Evolutionary conservation across 2,888 invertebrate genomes (phyloP).

Genomic region (Melipona beecheii): DNA sequence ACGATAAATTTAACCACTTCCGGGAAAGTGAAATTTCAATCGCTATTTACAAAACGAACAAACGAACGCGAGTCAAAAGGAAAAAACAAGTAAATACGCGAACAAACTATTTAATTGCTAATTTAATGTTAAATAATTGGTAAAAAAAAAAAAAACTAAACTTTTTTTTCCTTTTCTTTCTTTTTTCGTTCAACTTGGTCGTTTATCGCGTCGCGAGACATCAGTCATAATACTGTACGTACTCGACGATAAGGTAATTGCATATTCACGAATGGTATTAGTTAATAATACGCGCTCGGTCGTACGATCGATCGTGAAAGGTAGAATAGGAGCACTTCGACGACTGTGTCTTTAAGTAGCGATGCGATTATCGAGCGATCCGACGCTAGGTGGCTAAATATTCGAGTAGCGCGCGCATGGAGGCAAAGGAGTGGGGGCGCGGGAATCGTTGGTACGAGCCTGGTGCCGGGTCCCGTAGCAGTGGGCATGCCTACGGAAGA

Average conservation of each 20-base stretch:
- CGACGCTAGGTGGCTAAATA: slow-evolving; percentile 28
- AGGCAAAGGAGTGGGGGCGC: slow-evolving; percentile 43
- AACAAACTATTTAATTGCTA: neutral
- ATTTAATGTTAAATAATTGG: neutral
- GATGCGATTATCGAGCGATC: slow-evolving; percentile 49
- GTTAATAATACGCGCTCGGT: neutral
- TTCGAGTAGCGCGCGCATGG: neutral
- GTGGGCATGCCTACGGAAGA: slow-evolving; percentile 77
- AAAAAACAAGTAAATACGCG: neutral
- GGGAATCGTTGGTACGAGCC: slow-evolving; percentile 36
- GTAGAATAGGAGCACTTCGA: slow-evolving; percentile 10
- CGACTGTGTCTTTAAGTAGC: slow-evolving; percentile 22
- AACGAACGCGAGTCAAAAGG: neutral
- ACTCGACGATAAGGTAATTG: slow-evolving; percentile 22
- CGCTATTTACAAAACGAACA: neutral
- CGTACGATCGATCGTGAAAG: neutral
- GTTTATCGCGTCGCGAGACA: slow-evolving; percentile 4
- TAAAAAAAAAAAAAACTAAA: neutral
- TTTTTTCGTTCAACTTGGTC: too few species aligned
- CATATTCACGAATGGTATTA: neutral
- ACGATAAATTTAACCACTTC: neutral
- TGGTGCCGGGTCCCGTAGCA: slow-evolving; percentile 71
- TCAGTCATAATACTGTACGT: neutral
- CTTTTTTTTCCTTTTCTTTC: too few species aligned
- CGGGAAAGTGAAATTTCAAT: neutral